Conservation (phyloP, 2,797 vertebrate genomes). For the Steatocranus sp. region DNA sequence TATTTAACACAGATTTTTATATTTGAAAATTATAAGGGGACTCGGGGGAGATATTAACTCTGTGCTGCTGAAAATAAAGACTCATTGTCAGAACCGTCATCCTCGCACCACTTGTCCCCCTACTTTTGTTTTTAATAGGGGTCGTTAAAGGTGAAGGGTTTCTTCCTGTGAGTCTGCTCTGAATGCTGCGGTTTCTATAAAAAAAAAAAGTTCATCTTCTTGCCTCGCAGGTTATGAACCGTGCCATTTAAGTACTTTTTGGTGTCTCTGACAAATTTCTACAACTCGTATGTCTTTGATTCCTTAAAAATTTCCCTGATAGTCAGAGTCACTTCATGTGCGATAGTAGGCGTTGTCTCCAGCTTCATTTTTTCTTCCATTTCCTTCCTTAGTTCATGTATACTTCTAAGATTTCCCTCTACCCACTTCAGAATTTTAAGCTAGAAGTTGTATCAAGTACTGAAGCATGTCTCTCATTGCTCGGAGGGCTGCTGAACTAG, state of each 20-base stretch:
- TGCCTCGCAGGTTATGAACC: constrained; percentile 17
- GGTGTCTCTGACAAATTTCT: neutral
- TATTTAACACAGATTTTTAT: neutral
- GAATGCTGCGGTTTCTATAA: neutral
- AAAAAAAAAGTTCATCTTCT: neutral
- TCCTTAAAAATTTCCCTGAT: constrained; percentile 8
- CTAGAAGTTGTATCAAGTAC: neutral
- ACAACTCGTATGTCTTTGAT: neutral
- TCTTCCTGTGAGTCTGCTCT: neutral
- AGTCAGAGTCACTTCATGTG: constrained; percentile 12
- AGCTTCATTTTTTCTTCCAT: neutral
- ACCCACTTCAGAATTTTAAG: neutral
- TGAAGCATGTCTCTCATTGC: neutral
- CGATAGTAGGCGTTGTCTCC: constrained; percentile 1
- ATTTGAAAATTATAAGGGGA: neutral
- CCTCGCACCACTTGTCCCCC: neutral
- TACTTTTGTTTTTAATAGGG: neutral
- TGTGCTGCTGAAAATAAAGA: neutral
- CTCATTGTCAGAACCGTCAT: neutral
- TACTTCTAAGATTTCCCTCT: neutral
- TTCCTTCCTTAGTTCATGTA: neutral
- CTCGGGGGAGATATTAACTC: neutral
- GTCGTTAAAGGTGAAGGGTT: neutral
- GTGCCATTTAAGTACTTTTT: constrained; percentile 3
- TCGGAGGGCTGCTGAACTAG: neutral